These are phyloP conservation scores for Macropus fuliginosus DNA, from an alignment of 2,797 vertebrate species.

Conservation along the genomic window DNA sequence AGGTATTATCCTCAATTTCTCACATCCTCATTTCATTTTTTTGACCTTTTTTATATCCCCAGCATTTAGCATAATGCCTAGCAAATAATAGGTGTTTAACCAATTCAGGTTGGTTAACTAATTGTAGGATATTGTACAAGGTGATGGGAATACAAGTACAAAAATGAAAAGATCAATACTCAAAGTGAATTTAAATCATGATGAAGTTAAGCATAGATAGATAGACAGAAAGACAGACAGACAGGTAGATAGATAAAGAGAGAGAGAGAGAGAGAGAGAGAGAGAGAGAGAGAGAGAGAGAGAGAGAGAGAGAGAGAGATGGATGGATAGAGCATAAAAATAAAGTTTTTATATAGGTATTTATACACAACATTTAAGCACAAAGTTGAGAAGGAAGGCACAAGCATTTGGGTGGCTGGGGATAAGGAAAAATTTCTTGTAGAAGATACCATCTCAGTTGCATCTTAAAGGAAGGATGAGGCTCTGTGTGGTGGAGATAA, in stretches of 20 bases:
- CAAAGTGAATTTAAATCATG: neutral
- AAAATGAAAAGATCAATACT: neutral
- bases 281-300: too few relatives aligned
- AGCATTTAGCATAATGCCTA: neutral
- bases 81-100: neutral
- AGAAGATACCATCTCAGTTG: neutral
- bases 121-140: neutral
- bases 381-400: neutral
- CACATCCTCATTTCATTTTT: neutral
- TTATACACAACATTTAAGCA: neutral
- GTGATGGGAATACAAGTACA: neutral
- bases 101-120: neutral
- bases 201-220: neutral
- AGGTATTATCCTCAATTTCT: neutral
- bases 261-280: too few relatives aligned
- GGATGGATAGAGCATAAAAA: neutral
- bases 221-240: too few relatives aligned
- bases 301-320: too few relatives aligned
- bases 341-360: neutral
- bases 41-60: neutral
- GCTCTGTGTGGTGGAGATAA: neutral
- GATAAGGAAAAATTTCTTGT: neutral
- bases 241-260: too few relatives aligned
- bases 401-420: neutral
- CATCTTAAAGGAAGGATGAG: too few relatives aligned